Evolutionary conservation across 2,888 invertebrate species (phyloP).

Genomic region (Caprella mutica): DNA sequence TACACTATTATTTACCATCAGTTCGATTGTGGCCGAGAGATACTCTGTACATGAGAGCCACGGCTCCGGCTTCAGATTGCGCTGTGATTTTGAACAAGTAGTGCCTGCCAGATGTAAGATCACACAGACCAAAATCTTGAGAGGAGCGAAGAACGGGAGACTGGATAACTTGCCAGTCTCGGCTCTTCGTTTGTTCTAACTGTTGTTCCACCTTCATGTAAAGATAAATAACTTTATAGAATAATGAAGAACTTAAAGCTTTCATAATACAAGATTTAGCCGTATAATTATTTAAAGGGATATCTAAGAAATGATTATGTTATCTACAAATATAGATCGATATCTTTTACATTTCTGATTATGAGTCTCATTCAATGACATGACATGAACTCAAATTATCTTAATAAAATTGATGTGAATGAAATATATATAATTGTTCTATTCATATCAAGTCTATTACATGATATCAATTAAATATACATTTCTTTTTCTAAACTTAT

Average conservation of each 20-base stretch:
- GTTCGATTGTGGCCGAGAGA: not conserved
- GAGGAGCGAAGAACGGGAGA: slow-evolving; percentile 21
- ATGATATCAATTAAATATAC: not conserved
- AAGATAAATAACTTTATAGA: too few species aligned
- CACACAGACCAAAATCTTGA: slow-evolving; percentile 25
- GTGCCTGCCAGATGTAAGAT: slow-evolving; percentile 13
- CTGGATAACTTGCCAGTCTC: slow-evolving; percentile 17
- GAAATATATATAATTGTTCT: not conserved
- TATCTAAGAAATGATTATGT: too few species aligned
- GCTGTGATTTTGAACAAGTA: slow-evolving; percentile 25
- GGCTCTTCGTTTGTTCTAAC: slow-evolving; percentile 11
- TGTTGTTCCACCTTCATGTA: slow-evolving; percentile 27
- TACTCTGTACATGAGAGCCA: slow-evolving; percentile 19
- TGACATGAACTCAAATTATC: too few species aligned
- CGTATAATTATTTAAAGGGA: too few species aligned
- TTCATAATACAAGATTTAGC: too few species aligned
- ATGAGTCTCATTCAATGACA: too few species aligned
- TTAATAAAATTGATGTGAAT: too few species aligned
- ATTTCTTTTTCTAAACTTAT: too few species aligned
- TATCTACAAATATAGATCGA: too few species aligned
- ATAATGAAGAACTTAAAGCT: too few species aligned
- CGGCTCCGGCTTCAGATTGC: slow-evolving; percentile 20
- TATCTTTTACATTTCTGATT: too few species aligned
- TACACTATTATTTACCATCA: too few species aligned
- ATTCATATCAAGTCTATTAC: not conserved